Evolutionary conservation across 2,113 vertebrate genomes (phyloP).

Genomic region (Lipophrys pholis): DNA sequence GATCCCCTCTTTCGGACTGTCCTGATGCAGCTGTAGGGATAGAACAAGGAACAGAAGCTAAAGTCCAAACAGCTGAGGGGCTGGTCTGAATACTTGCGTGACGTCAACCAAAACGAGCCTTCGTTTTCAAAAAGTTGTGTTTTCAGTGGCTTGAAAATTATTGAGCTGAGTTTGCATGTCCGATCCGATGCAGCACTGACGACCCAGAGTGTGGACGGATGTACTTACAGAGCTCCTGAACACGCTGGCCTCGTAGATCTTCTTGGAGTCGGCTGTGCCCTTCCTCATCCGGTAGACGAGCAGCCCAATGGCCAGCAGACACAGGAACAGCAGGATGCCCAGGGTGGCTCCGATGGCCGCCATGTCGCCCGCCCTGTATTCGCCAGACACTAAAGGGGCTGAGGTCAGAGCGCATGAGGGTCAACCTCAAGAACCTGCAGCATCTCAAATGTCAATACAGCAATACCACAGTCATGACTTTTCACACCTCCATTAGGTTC

Average conservation of each 20-base stretch:
- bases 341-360: constrained; percentile 81
- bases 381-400: constrained; percentile 41
- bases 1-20: constrained; percentile 63
- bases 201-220: not conserved
- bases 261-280: constrained; percentile 69
- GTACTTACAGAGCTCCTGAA: constrained; percentile 79
- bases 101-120: too few species aligned
- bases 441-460: too few species aligned
- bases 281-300: constrained; percentile 58
- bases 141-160: too few species aligned
- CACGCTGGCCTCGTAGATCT: constrained; percentile 74
- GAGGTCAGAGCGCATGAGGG: not conserved
- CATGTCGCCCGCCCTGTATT: constrained; percentile 78
- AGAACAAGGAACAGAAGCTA: not conserved
- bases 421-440: not conserved
- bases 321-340: constrained; percentile 81
- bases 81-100: too few species aligned
- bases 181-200: too few species aligned
- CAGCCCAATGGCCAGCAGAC: constrained; percentile 78
- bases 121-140: too few species aligned
- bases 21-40: too few species aligned
- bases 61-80: too few species aligned
- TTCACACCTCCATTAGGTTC: too few species aligned
- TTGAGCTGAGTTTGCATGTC: too few species aligned
- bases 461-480: too few species aligned